Evolutionary conservation across 1,140 invertebrate genomes (phyloP), one percentile per base, ranked within the genome.

Genomic region (Pentalonia nigronervosa): DNA sequence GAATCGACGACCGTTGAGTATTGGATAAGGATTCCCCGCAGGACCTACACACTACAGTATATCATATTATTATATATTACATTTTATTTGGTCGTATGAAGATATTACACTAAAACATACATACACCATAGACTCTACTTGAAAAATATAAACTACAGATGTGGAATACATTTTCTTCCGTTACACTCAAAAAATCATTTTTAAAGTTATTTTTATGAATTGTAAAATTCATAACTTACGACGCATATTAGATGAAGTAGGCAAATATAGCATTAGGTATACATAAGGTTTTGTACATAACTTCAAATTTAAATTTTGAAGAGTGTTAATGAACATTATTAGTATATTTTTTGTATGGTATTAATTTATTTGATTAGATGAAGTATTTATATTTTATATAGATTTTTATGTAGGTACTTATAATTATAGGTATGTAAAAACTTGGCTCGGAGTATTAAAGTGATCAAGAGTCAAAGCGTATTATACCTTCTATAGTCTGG

Each of bases 381-480:
- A 47, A 86, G 81, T 83, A 41, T 83, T 41, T 86, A 25, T 86
- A 86, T 86, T 86, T 86, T 86, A 86, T 47, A 84, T 11, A 2
- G 20, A 41, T 45, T 84, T 41, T 45, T 67, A 76, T 25, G 41
- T 7, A 41, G 41, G 48, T 11, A 9, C 47, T 2, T 17, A 41
- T 41, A 41, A 41, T 41, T 41, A 53, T 53, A 53, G 50, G 20
- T 41, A 41, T 4, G 23, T 47, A 45, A 45, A 47, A 86, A 86
- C 23, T 86, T 45, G 4, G 21, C 36, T 86, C 23, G 41, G 11
- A 47, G 41, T 34, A 76, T 76, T 76, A 76, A 76, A 76, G 30
- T n/a, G 30, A 76, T 76, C 30, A 7, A n/a, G 60, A 3, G 14
- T n/a, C 11, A 14, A 76, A n/a, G 17, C 3, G 1, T n/a, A n/a